These are phyloP conservation scores for Corythornis leucogaster DNA, from an alignment of 2,797 vertebrate species.

Conservation along the genomic window DNA sequence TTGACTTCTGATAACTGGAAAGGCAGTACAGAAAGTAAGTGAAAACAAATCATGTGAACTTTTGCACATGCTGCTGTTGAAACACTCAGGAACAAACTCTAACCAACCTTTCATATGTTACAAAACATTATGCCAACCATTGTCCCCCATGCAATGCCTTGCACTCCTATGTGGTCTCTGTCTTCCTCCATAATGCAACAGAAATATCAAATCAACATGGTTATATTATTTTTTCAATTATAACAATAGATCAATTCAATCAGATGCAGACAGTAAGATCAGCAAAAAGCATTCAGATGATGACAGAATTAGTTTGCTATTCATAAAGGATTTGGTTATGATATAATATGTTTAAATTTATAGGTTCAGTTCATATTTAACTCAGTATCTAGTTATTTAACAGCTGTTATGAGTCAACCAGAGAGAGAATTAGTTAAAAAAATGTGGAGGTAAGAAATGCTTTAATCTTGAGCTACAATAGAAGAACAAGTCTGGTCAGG, in stretches of 20 bases:
- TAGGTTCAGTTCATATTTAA: conserved; percentile 69
- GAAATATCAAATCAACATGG: not conserved
- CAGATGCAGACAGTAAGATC: conserved; percentile 53
- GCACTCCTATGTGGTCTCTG: not conserved
- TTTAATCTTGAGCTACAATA: conserved; percentile 77
- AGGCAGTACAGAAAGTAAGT: not conserved
- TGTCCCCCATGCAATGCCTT: fast-evolving
- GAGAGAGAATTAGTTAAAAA: conserved; percentile 67
- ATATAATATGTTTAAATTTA: conserved; percentile 71
- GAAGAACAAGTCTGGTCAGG: conserved; percentile 76
- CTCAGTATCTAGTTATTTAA: conserved; percentile 79
- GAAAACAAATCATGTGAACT: not conserved
- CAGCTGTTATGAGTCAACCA: conserved; percentile 79
- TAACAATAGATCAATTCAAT: conserved; percentile 32
- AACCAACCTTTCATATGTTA: not conserved
- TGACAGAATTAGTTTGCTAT: conserved; percentile 43
- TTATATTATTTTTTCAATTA: conserved; percentile 4
- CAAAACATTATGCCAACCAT: not conserved
- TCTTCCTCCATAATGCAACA: not conserved
- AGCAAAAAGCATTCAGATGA: conserved; percentile 48
- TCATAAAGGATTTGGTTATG: conserved; percentile 53
- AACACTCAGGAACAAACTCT: not conserved
- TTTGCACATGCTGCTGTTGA: not conserved
- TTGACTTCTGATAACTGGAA: not conserved
- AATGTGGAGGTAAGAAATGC: conserved; percentile 66